These are phyloP conservation scores for Eupithecia insigniata DNA, from an alignment of 2,888 invertebrate genomes.

Conservation along the genomic window DNA sequence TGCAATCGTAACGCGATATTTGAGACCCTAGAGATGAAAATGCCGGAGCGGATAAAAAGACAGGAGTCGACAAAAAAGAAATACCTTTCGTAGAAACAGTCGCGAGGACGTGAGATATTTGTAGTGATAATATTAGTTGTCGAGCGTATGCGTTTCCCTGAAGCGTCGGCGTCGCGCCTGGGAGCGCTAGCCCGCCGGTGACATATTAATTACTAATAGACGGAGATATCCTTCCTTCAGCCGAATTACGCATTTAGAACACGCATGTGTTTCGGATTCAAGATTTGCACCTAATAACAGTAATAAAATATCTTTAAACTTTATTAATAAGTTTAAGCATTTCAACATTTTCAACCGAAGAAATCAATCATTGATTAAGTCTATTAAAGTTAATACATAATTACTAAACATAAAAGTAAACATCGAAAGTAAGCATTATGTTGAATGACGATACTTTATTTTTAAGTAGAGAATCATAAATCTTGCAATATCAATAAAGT, in stretches of 20 bases:
- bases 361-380: neutral
- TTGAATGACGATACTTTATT: neutral
- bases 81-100: conserved; percentile 67
- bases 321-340: neutral
- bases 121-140: conserved; percentile 78
- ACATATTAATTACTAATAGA: conserved; percentile 72
- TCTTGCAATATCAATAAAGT: conserved; percentile 20
- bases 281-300: too few relatives aligned
- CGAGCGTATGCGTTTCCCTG: conserved; percentile 63
- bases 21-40: conserved; percentile 60
- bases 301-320: neutral
- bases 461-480: conserved; percentile 16
- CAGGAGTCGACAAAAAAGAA: conserved; percentile 62
- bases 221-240: conserved; percentile 55
- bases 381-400: neutral
- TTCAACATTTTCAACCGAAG: neutral
- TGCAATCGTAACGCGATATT: conserved; percentile 63
- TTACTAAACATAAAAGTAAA: neutral
- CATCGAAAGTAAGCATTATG: neutral
- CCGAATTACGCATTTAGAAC: conserved; percentile 52
- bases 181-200: conserved; percentile 53
- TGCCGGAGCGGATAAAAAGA: conserved; percentile 59
- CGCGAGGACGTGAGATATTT: conserved; percentile 73
- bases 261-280: conserved; percentile 44
- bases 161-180: conserved; percentile 56